A percentile compares a stretch with the other conserved stretches of the same genome.
phyloP scores from a whole-genome alignment of 1,140 invertebrate species.

The Drosophila trapezifrons region DNA sequence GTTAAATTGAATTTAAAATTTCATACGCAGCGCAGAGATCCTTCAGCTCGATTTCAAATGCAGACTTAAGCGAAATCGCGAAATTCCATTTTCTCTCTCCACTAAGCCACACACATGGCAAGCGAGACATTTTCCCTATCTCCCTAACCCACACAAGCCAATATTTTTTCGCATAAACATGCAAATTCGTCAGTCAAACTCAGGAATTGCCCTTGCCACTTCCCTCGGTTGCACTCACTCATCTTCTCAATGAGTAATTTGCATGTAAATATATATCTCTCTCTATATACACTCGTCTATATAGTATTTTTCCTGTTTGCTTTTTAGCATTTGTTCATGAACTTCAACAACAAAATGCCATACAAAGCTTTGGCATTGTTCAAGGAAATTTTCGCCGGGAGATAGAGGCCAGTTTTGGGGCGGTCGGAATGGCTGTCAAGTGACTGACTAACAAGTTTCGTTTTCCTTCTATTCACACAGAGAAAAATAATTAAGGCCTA shows the following conservation, averaged over 20 bases:
- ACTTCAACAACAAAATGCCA: slow-evolving; percentile 56
- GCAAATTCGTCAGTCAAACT: slow-evolving; percentile 66
- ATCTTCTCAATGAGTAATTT: slow-evolving; percentile 71
- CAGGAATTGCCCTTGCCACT: not conserved
- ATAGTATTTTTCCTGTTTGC: slow-evolving; percentile 50
- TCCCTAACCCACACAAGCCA: slow-evolving; percentile 26
- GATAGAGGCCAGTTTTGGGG: slow-evolving; percentile 1
- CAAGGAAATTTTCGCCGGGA: slow-evolving; percentile 14
- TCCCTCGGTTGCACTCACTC: slow-evolving; percentile 54
- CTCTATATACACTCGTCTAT: slow-evolving; percentile 10
- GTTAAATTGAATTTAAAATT: slow-evolving; percentile 71
- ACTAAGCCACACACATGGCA: slow-evolving; percentile 14
- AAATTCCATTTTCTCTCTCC: slow-evolving; percentile 24
- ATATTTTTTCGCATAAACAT: slow-evolving; percentile 79
- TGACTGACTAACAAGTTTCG: slow-evolving; percentile 64
- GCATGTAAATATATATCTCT: slow-evolving; percentile 65
- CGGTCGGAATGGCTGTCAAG: slow-evolving; percentile 47
- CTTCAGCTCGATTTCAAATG: slow-evolving; percentile 25
- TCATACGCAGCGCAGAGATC: slow-evolving; percentile 14
- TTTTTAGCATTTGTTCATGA: slow-evolving; percentile 67
- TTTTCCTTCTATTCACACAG: slow-evolving; percentile 27
- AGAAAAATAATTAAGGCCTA: not conserved
- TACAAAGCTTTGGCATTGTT: slow-evolving; percentile 67
- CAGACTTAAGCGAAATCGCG: slow-evolving; percentile 41
- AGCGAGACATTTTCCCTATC: slow-evolving; percentile 57